Evolutionary conservation across 2,888 invertebrate species (phyloP), one percentile per base, ranked within the genome.

Genomic region (Cactoblastis cactorum): DNA sequence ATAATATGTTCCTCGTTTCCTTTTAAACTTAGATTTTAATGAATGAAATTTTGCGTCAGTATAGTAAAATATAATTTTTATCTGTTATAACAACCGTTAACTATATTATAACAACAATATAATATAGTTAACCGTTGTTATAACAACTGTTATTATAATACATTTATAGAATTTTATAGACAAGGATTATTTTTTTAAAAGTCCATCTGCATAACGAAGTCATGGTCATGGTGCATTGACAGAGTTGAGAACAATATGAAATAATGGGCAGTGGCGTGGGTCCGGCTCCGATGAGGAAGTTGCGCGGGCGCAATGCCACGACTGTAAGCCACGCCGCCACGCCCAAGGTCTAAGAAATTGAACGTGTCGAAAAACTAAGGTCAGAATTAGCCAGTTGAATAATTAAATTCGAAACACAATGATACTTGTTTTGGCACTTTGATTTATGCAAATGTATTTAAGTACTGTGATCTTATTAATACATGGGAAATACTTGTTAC

Each of bases 261-360:
- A 43, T 43, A 43, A 43, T 32, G 43, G 32, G 28, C 43, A 28
- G 43, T 24, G 11, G 22, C 34, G 50, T 49, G 50, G 38, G 73
- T 75, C 73, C 75, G 72, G 70, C 65, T 65, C 60, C 56, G 63
- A 73, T 71, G 77, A 80, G 86, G 86, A 86, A 83, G 59, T 60
- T 51, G 59, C n/a, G n/a, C n/a, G n/a, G n/a, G n/a, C n/a, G 63
- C 64, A 68, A 63, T 67, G 64, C 55, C 62, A 68, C 71, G 71
- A 65, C 62, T 66, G 61, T 58, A 58, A 53, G 62, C 51, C 53
- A 46, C 53, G 72, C 70, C 66, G 69, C 75, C 75, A 66, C 74
- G 64, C 76, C 55, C 78, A 77, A 87, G 88, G 87, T 80, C 79
- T 80, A 84, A 88, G 88, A 88, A 86, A 87, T 86, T 78, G 70